Evolutionary conservation across 2,113 vertebrate genomes (phyloP).

Genomic region (Porphyrio hochstetteri): DNA sequence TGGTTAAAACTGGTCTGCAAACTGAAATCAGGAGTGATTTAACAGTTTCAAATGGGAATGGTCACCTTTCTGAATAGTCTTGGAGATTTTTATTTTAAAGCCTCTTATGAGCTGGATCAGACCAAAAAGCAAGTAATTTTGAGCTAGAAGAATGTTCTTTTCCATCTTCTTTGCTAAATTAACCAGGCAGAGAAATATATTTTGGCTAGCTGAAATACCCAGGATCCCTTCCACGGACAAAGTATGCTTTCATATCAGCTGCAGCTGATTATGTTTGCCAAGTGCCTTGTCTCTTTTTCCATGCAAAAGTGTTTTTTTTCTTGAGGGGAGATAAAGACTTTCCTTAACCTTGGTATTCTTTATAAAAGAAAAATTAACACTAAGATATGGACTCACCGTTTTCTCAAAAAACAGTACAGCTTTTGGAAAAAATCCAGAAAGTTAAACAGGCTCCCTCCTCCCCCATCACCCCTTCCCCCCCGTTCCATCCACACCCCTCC

Average conservation of each 20-base stretch:
- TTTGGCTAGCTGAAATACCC: not conserved
- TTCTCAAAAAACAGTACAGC: not conserved
- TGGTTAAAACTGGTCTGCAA: not conserved
- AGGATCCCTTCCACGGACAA: not conserved
- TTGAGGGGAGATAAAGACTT: not conserved
- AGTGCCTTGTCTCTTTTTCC: not conserved
- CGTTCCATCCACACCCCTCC: too few relatives aligned
- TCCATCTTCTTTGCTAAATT: not conserved
- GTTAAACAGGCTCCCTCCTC: not conserved
- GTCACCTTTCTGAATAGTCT: not conserved
- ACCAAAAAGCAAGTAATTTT: not conserved
- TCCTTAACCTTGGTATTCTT: not conserved
- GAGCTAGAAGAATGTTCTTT: not conserved
- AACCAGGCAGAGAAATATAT: not conserved
- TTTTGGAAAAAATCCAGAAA: not conserved
- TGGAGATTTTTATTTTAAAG: not conserved
- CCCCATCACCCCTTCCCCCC: too few relatives aligned
- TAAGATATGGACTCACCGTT: not conserved
- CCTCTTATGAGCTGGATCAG: not conserved
- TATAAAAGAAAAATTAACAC: not conserved
- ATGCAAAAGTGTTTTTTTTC: not conserved
- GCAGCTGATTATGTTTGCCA: not conserved
- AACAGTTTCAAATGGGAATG: not conserved
- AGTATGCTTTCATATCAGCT: not conserved
- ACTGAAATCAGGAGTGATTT: not conserved